Evolutionary conservation across 2,888 invertebrate species (phyloP), one percentile per base, ranked within the genome.

Genomic region (Cephus sareptanus): DNA sequence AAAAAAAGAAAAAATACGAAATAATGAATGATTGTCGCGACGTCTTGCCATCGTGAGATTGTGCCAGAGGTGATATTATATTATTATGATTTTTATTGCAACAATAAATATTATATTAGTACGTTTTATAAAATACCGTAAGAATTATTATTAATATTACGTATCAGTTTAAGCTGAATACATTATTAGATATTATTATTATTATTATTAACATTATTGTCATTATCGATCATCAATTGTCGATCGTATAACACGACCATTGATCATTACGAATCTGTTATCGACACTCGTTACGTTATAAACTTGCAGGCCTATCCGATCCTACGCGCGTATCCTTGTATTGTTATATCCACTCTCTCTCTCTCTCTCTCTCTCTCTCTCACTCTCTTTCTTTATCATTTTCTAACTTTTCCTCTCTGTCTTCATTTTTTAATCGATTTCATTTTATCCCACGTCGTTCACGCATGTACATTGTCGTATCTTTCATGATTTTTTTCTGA

Each of bases 31-130:
- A 85, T 81, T 87, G 87, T 88, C 90, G 90, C 90, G 89, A 91
- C 89, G 87, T 91, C 91, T 91, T 91, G 91, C 91, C 91, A 91
- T 90, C 90, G 90, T 91, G 91, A 91, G 91, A 91, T 91, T 91
- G 90, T 91, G 91, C 90, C 91, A 91, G 91, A 91, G 90, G 91
- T 91, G 91, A 91, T 91, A 91, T 91, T 91, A 91, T 91, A 90
- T 89, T 90, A 90, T 90, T 91, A 90, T 87, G 86, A 91, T 91
- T 90, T 91, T 91, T 89, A 91, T 91, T 90, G 86, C 89, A 89
- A 90, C 90, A 91, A 91, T 91, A 91, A 91, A 91, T 91, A 91
- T 90, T 91, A 91, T 91, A 91, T 91, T 90, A 91, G 91, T 91
- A 91, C 91, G 91, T 91, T 91, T 91, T 91, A 91, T 91, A 91